A percentile compares a stretch with the other conserved stretches of the same genome.
Conservation (phyloP, 2,888 invertebrate genomes). For the Archips xylosteana region DNA sequence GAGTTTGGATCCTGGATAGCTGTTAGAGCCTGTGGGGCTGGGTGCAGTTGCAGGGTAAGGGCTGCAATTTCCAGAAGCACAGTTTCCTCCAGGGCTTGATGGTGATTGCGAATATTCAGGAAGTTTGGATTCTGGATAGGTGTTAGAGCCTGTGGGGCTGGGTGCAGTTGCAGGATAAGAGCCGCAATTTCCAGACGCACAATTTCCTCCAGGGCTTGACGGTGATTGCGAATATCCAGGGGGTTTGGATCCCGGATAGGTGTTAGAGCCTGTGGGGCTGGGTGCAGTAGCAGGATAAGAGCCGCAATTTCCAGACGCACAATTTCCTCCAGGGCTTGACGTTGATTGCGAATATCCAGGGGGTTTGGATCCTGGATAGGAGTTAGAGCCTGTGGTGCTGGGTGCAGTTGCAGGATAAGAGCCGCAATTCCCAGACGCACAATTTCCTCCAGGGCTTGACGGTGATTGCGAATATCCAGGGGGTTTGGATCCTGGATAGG, state of each 20-base stretch:
- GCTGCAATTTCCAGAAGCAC: constrained; percentile 25
- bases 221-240: constrained; percentile 25
- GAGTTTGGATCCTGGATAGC: constrained; percentile 14
- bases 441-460: neutral
- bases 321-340: neutral
- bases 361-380: neutral
- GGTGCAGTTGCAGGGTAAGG: constrained; percentile 14
- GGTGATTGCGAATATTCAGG: constrained; percentile 10
- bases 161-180: constrained; percentile 20
- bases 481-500: neutral
- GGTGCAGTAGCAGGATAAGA: constrained; percentile 20
- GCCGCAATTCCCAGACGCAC: constrained; percentile 14
- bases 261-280: constrained; percentile 8
- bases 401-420: neutral
- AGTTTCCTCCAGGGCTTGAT: constrained; percentile 9
- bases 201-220: constrained; percentile 30
- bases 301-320: constrained; percentile 41
- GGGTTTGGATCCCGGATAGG: constrained; percentile 5
- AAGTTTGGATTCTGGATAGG: constrained; percentile 18
- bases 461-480: neutral
- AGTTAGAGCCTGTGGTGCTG: neutral
- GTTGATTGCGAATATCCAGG: constrained; percentile 1
- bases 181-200: constrained; percentile 37
- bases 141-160: neutral
- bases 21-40: constrained; percentile 3